Conservation (phyloP, 2,113 vertebrate genomes). For the Coregonus clupeaformis region DNA sequence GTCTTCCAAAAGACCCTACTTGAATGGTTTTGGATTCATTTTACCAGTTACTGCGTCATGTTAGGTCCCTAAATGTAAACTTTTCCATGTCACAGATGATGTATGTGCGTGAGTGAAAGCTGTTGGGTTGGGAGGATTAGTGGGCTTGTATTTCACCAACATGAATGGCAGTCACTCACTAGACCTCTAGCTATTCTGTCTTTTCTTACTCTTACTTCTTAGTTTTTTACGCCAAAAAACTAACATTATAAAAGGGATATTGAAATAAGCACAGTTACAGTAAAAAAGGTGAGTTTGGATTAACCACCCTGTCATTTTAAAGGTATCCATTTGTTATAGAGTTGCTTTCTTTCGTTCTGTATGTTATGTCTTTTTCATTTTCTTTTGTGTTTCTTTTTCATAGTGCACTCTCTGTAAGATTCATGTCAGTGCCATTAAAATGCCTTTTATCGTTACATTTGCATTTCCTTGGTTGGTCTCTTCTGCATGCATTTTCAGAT, state of each 20-base stretch:
- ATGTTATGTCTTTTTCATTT: slow-evolving; percentile 48
- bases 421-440: slow-evolving; percentile 87
- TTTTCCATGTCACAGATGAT: neutral
- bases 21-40: slow-evolving; percentile 56
- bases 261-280: neutral
- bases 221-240: no score
- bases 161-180: slow-evolving; percentile 25
- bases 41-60: slow-evolving; percentile 54
- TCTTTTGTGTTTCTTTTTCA: slow-evolving; percentile 68
- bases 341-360: slow-evolving; percentile 41
- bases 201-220: slow-evolving; percentile 3
- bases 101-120: slow-evolving; percentile 39
- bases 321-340: slow-evolving; percentile 30
- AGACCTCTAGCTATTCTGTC: slow-evolving; percentile 13
- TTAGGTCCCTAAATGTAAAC: slow-evolving; percentile 66
- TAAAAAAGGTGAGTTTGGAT: slow-evolving; percentile 6
- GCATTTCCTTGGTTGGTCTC: slow-evolving; percentile 54
- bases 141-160: slow-evolving; percentile 42
- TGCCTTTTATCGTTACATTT: slow-evolving; percentile 73
- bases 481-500: slow-evolving; percentile 50
- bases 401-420: slow-evolving; percentile 78
- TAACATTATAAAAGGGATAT: neutral
- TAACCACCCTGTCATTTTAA: slow-evolving; percentile 31
- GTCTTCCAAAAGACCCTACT: slow-evolving; percentile 31
- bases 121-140: no score